Base-by-base conservation (phyloP, 2,797 vertebrate species). In the Masticophis lateralis region DNA sequence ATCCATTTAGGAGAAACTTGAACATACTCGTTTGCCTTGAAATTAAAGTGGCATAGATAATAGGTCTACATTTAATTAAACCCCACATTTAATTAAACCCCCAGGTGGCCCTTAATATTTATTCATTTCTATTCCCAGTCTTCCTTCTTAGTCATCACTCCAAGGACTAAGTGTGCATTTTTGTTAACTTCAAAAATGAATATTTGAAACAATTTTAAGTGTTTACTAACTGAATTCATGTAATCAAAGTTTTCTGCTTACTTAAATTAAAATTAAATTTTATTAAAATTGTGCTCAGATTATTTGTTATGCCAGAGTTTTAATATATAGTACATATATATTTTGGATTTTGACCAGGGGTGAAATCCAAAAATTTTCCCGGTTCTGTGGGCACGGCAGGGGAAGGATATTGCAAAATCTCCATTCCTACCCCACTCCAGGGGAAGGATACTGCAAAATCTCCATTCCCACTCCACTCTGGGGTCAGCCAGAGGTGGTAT, bases 21-120 rank as follows among this genome's bases (percentile, higher is more conserved):
- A 90, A 22, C 3, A 59, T 1, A 93, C 12, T 0, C 2, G 25
- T 13, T 14, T 91, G 16, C 13, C 88, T 93, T 94, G 90, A 69
- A 94, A 91, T 32, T 91, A 95, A 95, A 94, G 91, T 5, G 89
- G 1, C 86, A 51, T 59, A 90, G 86, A 0, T 94, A 53, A 37
- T 51, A 55, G 37, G 47, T 95, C n/a, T 86, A 7, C 28, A 55
- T 25, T 94, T 28, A 93, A 86, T 93, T 57, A 88, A 92, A 32
- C 88, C 0, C 0, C 4, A 43, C n/a, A 43, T 25, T 94, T 28
- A 93, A 83, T 92, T 57, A 88, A 92, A 32, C 90, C 0, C 0
- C 3, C 32, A 53, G 16, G 57, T 87, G 9, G 47, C 63, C 86
- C 27, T 90, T 4, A 27, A 8, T n/a, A 89, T 87, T 74, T 57